These are phyloP conservation scores for Nymphalis polychloros DNA, from an alignment of 2,888 invertebrate species.

Conservation along the genomic window DNA sequence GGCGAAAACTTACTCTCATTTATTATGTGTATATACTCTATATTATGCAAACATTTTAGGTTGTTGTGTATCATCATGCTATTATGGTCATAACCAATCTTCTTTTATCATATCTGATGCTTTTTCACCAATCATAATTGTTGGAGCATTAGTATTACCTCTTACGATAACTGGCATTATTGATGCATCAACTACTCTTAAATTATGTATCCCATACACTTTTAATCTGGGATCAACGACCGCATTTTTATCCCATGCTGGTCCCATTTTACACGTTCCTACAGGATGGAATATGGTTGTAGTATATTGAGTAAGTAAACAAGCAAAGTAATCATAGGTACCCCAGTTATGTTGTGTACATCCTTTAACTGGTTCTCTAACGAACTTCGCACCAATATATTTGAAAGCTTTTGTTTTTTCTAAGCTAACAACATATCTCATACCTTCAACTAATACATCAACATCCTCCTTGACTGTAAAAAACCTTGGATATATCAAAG, in stretches of 20 bases:
- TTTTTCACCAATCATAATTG: slow-evolving; percentile 93
- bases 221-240: slow-evolving; percentile 85
- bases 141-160: slow-evolving; percentile 92
- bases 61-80: too few species aligned
- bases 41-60: too few species aligned
- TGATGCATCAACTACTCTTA: slow-evolving; percentile 86
- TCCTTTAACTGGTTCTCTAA: slow-evolving; percentile 81
- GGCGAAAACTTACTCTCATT: background rate
- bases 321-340: slow-evolving; percentile 84
- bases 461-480: slow-evolving; percentile 85
- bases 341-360: slow-evolving; percentile 82
- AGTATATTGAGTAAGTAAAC: slow-evolving; percentile 84
- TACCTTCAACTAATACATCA: slow-evolving; percentile 81
- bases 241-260: slow-evolving; percentile 80
- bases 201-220: slow-evolving; percentile 83
- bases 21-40: too few species aligned
- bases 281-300: slow-evolving; percentile 86
- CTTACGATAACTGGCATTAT: slow-evolving; percentile 84
- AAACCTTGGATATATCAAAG: slow-evolving; percentile 87
- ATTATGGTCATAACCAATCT: slow-evolving; percentile 47
- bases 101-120: slow-evolving; percentile 89
- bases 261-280: slow-evolving; percentile 88
- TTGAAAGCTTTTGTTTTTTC: slow-evolving; percentile 83
- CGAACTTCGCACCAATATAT: slow-evolving; percentile 78
- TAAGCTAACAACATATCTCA: slow-evolving; percentile 81